Conservation (phyloP, 2,113 vertebrate genomes). For the Apteryx owenii region DNA sequence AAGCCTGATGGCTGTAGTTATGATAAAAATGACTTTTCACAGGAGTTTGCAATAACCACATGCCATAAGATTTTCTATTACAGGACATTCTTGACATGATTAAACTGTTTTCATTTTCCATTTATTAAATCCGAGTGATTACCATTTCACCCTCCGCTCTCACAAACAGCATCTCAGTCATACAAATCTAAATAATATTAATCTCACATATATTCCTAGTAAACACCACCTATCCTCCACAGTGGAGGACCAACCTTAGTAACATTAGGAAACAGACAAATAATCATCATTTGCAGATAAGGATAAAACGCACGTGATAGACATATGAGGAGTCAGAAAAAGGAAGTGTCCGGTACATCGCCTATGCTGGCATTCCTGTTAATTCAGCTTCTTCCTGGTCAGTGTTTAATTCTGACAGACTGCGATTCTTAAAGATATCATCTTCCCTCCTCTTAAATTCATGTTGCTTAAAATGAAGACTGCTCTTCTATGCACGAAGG, state of each 20-base stretch:
- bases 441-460: background rate
- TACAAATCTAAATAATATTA: background rate
- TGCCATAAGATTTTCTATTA: constrained; percentile 1
- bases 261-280: background rate
- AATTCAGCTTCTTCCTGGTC: background rate
- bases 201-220: background rate
- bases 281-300: background rate
- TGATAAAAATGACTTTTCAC: background rate
- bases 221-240: background rate
- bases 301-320: background rate
- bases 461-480: constrained; percentile 18
- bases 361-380: background rate
- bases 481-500: background rate
- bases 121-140: constrained; percentile 32
- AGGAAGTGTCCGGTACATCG: background rate
- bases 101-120: constrained; percentile 31
- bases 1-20: constrained; percentile 14
- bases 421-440: background rate
- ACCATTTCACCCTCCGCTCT: background rate
- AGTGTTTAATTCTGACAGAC: constrained; percentile 35
- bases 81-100: background rate
- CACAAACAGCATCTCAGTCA: background rate
- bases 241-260: background rate
- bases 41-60: constrained; percentile 31
- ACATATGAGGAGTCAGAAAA: background rate